Base-by-base conservation (phyloP, 2,888 invertebrate genomes). In the Dynastes grantii region DNA sequence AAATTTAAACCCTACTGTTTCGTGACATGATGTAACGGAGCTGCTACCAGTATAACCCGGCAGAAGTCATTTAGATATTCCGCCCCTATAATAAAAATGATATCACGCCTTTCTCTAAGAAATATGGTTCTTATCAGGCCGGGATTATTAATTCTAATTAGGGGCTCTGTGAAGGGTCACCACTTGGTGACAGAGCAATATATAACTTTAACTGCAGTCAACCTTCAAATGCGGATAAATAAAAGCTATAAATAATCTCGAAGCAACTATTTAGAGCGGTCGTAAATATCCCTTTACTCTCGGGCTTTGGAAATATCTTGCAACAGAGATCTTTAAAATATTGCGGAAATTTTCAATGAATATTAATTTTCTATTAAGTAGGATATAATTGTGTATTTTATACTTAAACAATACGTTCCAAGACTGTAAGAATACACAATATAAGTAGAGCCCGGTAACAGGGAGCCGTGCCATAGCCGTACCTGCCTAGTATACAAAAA, bases 81-180 rank as follows among this genome's bases (percentile, higher is more conserved):
- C 61, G 27, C 73, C 73, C 73, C 73, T 61, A 75, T 75, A 75
- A 75, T 75, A 75, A 75, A 75, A 75, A 75, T 75, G 61, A 75
- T 75, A 75, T 75, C 73, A 45, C n/a, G 49, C 61, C 27, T 61
- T 40, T n/a, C 61, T 61, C 45, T 27, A 61, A 75, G 73, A 75
- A 58, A 75, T 75, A 75, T 61, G 73, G 73, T 40, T 8, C 61
- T 75, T 75, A 75, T 75, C 73, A n/a, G 49, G 73, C 27, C 61
- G 49, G 40, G 45, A 75, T 75, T 75, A 75, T 75, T 75, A 75
- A 75, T 75, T 75, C 61, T 75, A 75, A 75, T 75, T 75, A 75
- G 5, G 58, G 40, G 40, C 16, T 61, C 22, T 73, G 29, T 45
- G 37, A 58, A 45, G 61, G 73, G 73, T 75, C 73, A 75, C 37